phyloP scores from a whole-genome alignment of 2,113 vertebrate species.

The Anguilla rostrata region DNA sequence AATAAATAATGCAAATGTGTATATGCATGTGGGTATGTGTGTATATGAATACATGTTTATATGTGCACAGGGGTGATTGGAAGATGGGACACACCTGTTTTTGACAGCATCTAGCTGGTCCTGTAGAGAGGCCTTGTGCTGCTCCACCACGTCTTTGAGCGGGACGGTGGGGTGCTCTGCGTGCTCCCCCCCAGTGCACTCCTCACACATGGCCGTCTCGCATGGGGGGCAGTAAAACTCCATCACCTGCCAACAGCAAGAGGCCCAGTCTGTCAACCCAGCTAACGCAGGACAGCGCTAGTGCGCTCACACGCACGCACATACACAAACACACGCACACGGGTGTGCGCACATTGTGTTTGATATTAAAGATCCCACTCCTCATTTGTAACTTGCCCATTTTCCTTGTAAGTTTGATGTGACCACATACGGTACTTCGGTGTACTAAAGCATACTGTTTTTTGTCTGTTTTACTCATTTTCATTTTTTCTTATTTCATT shows the following conservation, averaged over 20 bases:
- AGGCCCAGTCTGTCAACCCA: not conserved
- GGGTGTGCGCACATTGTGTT: not conserved
- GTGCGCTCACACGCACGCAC: not conserved
- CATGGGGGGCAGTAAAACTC: conserved; percentile 97
- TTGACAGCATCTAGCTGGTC: conserved; percentile 88
- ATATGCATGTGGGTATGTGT: not conserved
- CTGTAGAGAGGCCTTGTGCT: conserved; percentile 92
- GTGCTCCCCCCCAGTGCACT: conserved; percentile 90
- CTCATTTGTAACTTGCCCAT: not conserved
- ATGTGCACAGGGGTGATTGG: not conserved
- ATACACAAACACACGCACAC: not conserved
- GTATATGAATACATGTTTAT: not conserved
- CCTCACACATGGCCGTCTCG: conserved; percentile 95
- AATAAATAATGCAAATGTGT: not conserved
- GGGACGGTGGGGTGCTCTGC: conserved; percentile 92
- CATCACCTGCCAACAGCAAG: conserved; percentile 79
- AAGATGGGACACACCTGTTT: conserved; percentile 75
- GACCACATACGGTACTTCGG: too few relatives aligned
- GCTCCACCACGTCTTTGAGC: conserved; percentile 91
- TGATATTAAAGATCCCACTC: not conserved
- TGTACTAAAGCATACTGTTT: too few relatives aligned
- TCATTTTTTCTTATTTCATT: too few relatives aligned
- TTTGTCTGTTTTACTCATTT: too few relatives aligned
- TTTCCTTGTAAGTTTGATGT: too few relatives aligned
- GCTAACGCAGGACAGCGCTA: not conserved